Evolutionary conservation across 2,888 invertebrate genomes (phyloP).

Genomic region (Sinodicranocentrus sp.): DNA sequence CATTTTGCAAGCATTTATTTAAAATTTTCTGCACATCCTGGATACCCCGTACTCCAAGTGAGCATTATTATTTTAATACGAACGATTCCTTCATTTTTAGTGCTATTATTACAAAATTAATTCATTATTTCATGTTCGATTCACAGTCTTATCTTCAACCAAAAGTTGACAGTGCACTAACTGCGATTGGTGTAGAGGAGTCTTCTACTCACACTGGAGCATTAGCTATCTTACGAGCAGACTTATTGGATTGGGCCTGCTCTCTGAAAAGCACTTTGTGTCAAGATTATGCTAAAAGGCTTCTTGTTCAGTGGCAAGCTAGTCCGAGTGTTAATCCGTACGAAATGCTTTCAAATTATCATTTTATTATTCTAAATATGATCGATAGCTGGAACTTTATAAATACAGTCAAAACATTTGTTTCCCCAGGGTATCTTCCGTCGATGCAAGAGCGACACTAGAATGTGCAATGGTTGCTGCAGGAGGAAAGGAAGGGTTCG

Average conservation of each 20-base stretch:
- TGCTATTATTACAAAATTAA: no score
- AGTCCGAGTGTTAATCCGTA: conserved; percentile 43
- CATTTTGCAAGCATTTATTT: conserved; percentile 32
- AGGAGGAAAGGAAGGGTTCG: conserved; percentile 39
- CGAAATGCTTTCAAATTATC: not conserved
- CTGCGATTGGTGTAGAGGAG: conserved; percentile 42
- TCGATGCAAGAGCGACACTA: conserved; percentile 44
- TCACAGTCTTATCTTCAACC: conserved; percentile 51
- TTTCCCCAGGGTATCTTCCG: conserved; percentile 28
- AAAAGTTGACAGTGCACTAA: conserved; percentile 43
- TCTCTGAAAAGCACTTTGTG: conserved; percentile 43
- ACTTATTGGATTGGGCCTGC: conserved; percentile 67
- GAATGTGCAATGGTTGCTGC: conserved; percentile 63
- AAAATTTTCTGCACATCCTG: conserved; percentile 34
- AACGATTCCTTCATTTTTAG: no score
- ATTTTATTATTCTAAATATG: not conserved
- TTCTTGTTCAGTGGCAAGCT: conserved; percentile 39
- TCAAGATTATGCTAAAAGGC: conserved; percentile 39
- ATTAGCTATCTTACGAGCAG: conserved; percentile 41
- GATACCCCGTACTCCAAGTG: conserved; percentile 17
- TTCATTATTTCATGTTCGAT: conserved; percentile 15
- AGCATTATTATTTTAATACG: not conserved
- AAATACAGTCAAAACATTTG: not conserved
- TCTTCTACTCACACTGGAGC: conserved; percentile 33
- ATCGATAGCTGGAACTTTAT: not conserved